phyloP scores from a whole-genome alignment of 2,797 vertebrate species.

The Pipistrellus nathusii region DNA sequence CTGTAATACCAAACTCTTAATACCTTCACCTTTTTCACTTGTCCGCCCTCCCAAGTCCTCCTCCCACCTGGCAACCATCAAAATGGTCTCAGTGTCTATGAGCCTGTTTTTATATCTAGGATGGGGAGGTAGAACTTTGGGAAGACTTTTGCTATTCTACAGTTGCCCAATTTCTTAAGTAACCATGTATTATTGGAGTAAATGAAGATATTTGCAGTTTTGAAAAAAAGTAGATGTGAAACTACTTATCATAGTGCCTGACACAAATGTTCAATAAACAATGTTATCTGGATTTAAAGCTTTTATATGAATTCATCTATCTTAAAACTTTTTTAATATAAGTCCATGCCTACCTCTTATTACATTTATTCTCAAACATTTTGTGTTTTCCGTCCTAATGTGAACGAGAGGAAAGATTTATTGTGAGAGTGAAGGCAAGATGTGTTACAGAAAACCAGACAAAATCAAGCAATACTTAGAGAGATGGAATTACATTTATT shows the following conservation, averaged over 20 bases:
- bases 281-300: conserved; percentile 1
- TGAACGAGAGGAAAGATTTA: not conserved
- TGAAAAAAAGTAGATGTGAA: conserved; percentile 29
- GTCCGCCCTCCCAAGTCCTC: no score
- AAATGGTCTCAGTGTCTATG: not conserved
- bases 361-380: not conserved
- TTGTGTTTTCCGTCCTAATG: not conserved
- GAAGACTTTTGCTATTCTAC: conserved; percentile 9
- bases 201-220: conserved; percentile 35
- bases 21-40: not conserved
- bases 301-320: conserved; percentile 3
- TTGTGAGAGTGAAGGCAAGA: not conserved
- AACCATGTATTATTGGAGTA: not conserved
- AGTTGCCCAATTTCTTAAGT: not conserved
- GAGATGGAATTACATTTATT: no score
- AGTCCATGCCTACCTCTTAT: not conserved
- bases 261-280: not conserved
- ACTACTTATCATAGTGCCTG: not conserved
- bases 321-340: conserved; percentile 12
- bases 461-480: no score
- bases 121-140: not conserved
- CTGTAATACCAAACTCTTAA: not conserved
- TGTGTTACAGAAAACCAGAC: no score
- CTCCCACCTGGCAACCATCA: not conserved
- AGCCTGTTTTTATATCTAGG: not conserved